Percentiles rank a stretch among this genome's conserved stretches.
Evolutionary conservation across 1,140 invertebrate species (phyloP).

Genomic region (Microplitis demolitor): DNA sequence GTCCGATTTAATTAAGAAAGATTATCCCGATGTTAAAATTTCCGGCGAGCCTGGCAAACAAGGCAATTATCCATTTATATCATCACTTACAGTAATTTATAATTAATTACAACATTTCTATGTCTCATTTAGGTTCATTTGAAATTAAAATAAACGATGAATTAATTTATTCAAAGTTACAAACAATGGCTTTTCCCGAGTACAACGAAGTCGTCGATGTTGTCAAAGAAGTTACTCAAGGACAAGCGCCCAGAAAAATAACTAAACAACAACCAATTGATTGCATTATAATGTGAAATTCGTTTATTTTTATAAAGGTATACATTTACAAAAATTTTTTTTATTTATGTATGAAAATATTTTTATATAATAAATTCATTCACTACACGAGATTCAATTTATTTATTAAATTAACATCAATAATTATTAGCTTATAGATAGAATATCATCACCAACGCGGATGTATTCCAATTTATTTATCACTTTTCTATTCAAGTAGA

Average conservation of each 20-base stretch:
- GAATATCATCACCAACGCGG: constrained; percentile 43
- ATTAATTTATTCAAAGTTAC: constrained; percentile 70
- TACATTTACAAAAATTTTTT: constrained; percentile 17
- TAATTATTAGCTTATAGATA: neutral
- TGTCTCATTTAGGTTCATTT: constrained; percentile 64
- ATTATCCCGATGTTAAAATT: constrained; percentile 63
- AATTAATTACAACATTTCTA: too few relatives aligned
- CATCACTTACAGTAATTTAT: too few relatives aligned
- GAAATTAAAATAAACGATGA: constrained; percentile 68
- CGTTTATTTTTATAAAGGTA: constrained; percentile 7
- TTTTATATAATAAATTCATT: neutral
- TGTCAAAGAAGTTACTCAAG: constrained; percentile 61
- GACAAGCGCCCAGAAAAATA: constrained; percentile 58
- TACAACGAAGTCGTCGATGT: constrained; percentile 66
- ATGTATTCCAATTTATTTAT: constrained; percentile 33
- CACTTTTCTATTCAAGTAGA: constrained; percentile 65
- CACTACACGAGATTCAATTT: neutral
- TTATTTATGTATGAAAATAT: constrained; percentile 9
- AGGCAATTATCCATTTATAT: constrained; percentile 50
- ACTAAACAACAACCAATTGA: constrained; percentile 64
- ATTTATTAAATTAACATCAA: neutral
- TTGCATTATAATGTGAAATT: constrained; percentile 59
- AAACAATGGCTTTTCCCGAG: constrained; percentile 69
- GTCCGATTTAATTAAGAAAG: constrained; percentile 61
- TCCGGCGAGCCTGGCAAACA: constrained; percentile 64